These are phyloP conservation scores for Hypotaenidia okinawae DNA, from an alignment of 2,797 vertebrate genomes.

Conservation along the genomic window DNA sequence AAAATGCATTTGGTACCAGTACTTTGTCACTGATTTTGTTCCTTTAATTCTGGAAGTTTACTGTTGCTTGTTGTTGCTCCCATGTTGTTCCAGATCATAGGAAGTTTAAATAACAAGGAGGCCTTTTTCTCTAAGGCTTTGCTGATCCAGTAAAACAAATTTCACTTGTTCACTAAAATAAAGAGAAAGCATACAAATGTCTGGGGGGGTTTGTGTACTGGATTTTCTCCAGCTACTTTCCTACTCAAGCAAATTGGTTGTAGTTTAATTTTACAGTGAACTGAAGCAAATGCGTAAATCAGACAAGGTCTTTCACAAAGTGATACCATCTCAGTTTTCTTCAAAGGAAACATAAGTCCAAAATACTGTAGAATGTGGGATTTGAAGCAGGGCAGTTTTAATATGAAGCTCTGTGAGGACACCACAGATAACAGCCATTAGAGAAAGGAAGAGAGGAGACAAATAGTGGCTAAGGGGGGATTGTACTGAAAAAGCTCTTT, in stretches of 20 bases:
- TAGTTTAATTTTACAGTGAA: slow-evolving; percentile 55
- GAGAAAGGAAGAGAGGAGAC: background rate
- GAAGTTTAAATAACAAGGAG: slow-evolving; percentile 24
- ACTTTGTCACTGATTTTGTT: background rate
- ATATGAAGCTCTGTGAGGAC: background rate
- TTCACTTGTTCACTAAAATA: slow-evolving; percentile 48
- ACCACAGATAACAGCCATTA: background rate
- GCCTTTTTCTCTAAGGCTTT: slow-evolving; percentile 15
- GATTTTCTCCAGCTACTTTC: slow-evolving; percentile 6
- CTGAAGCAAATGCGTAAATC: slow-evolving; percentile 24
- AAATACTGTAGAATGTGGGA: background rate
- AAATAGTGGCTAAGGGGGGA: background rate
- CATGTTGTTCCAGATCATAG: background rate
- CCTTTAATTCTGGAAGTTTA: background rate
- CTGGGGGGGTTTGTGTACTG: background rate
- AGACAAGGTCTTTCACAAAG: background rate
- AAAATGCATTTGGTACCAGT: background rate
- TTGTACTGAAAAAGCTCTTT: background rate
- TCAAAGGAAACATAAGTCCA: background rate
- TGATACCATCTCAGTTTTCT: background rate
- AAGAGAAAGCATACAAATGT: slow-evolving; percentile 3
- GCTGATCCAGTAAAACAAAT: slow-evolving; percentile 37
- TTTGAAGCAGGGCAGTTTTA: background rate
- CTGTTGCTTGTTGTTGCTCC: background rate
- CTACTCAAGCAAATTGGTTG: background rate